Evolutionary conservation across 2,113 vertebrate species (phyloP), one percentile per base, ranked within the genome.

Genomic region (Pedetes capensis): DNA sequence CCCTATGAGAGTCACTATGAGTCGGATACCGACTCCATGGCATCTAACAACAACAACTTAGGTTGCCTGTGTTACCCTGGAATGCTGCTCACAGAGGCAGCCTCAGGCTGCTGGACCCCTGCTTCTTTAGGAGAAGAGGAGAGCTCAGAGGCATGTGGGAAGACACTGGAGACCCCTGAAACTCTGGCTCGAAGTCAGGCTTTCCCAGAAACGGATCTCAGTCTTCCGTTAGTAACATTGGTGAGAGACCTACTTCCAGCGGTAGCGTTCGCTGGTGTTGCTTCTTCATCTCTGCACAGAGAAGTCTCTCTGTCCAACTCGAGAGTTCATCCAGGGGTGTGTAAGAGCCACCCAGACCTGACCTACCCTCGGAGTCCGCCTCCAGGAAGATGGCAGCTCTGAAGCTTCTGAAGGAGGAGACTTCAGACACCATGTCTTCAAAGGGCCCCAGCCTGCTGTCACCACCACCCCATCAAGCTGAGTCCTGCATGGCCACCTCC

Each of bases 401-500:
- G 18, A 17, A 14, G 61, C 42, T 18, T 47, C 42, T 4, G 42
- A 14, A 16, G 39, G 68, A 39, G 23, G 37, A 23, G 6, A 23
- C 7, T 39, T 23, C 1, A 11, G 66, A 7, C 7, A 68, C 34
- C 32, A n/a, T 14, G 64, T 68, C 64, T 17, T 68, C n/a, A 68
- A 20, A 68, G 34, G 34, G 13, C 34, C n/a, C 16, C 7, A 61
- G 64, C 64, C 44, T 64, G 61, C 44, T 17, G 61, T n/a, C 63
- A 37, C 6, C 32, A 75, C 55, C n/a, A 8, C 9, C 1, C 17
- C 1, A 14, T 57, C 16, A 12, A 39, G 49, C n/a, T 22, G 6
- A 8, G 16, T 53, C 7, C 25, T 12, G 10, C 53, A 0, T 0
- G 22, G 27, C 17, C 68, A 6, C 9, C 6, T 3, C 16, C 0